Evolutionary conservation across 1,140 invertebrate species (phyloP).

Genomic region (Pogonomyrmex californicus): DNA sequence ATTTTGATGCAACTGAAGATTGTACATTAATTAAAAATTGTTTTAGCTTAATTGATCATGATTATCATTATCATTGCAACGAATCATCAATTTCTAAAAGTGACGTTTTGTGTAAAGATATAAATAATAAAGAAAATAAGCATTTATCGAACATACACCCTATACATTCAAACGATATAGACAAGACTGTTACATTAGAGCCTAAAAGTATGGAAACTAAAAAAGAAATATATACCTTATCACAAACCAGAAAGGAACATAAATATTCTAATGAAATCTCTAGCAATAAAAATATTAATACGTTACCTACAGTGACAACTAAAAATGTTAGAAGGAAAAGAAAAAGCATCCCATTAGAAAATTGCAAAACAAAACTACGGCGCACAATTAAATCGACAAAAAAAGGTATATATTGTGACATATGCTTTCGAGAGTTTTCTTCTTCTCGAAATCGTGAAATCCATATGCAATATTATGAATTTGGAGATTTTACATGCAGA

Average conservation of each 20-base stretch:
- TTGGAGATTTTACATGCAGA: not conserved
- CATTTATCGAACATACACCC: not conserved
- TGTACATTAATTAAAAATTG: not conserved
- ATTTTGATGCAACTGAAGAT: not conserved
- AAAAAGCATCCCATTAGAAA: not conserved
- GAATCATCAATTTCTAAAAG: not conserved
- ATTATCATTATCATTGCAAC: not conserved
- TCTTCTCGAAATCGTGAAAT: too few relatives aligned
- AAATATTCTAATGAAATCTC: not conserved
- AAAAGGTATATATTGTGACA: not conserved
- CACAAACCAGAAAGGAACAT: not conserved
- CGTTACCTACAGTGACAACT: not conserved
- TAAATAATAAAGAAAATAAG: not conserved
- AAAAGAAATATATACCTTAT: not conserved
- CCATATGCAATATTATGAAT: conserved; percentile 8
- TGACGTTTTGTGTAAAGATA: not conserved
- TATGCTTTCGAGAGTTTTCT: conserved; percentile 32
- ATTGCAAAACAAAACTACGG: not conserved
- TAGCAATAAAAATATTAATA: not conserved
- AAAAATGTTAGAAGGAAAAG: not conserved
- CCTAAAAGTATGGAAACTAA: not conserved
- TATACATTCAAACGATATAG: not conserved
- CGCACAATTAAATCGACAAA: not conserved
- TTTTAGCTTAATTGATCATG: not conserved
- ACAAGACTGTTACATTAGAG: not conserved